Evolutionary conservation across 1,140 invertebrate genomes (phyloP).

Genomic region (Diachasma alloeum): DNA sequence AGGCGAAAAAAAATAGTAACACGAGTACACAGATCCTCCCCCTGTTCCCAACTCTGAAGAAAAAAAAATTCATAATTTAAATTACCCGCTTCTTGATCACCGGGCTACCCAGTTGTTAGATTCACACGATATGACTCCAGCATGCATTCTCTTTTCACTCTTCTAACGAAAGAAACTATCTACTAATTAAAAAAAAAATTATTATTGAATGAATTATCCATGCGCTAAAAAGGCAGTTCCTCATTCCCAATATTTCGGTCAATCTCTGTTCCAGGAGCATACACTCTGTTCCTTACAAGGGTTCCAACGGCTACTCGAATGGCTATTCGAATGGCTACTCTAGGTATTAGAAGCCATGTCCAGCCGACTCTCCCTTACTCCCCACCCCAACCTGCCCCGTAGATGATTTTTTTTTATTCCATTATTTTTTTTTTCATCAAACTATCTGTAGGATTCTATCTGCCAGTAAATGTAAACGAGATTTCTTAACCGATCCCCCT

Average conservation of each 20-base stretch:
- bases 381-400: constrained; percentile 34
- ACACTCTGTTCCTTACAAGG: constrained; percentile 66
- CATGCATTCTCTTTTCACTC: not conserved
- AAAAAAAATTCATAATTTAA: not conserved
- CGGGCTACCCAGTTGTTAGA: not conserved
- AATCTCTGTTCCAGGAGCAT: constrained; percentile 66
- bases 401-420: constrained; percentile 37
- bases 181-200: not conserved
- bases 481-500: constrained; percentile 22
- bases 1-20: constrained; percentile 26
- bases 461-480: not conserved
- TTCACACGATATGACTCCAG: not conserved
- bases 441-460: constrained; percentile 40
- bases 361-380: constrained; percentile 22
- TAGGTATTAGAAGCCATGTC: constrained; percentile 64
- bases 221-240: constrained; percentile 42
- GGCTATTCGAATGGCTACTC: constrained; percentile 66
- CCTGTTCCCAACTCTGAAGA: not conserved
- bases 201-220: not conserved
- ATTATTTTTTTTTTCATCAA: constrained; percentile 22
- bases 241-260: constrained; percentile 58
- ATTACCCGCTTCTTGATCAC: not conserved
- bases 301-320: constrained; percentile 66
- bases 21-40: constrained; percentile 2
- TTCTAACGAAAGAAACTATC: not conserved